Evolutionary conservation across 2,113 vertebrate genomes (phyloP).

Genomic region (Pandion haliaetus): DNA sequence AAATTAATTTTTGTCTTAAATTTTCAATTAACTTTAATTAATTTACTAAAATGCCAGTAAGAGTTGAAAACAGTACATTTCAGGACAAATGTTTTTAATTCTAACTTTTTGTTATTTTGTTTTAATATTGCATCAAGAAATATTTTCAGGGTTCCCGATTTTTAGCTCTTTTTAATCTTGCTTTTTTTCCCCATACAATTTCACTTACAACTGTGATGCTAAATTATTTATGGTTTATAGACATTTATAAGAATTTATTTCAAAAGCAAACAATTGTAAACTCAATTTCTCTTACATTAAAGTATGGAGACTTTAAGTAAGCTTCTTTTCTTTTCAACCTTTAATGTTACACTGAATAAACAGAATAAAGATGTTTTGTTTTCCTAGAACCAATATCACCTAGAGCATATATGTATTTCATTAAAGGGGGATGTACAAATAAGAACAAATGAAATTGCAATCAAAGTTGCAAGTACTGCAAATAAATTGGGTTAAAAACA

Average conservation of each 20-base stretch:
- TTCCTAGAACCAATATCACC: neutral
- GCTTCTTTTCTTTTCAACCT: neutral
- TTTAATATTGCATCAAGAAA: neutral
- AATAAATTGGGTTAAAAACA: slow-evolving; percentile 39
- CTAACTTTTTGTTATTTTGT: neutral
- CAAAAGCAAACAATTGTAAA: neutral
- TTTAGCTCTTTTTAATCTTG: neutral
- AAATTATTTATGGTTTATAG: neutral
- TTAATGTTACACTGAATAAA: neutral
- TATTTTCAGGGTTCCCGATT: neutral
- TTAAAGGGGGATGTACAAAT: neutral
- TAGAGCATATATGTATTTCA: neutral
- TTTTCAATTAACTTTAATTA: neutral
- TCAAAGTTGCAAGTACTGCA: neutral
- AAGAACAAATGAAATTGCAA: neutral
- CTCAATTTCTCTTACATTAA: neutral
- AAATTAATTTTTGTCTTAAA: neutral
- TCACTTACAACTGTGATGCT: neutral
- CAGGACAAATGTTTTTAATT: neutral
- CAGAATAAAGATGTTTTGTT: neutral
- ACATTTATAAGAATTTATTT: neutral
- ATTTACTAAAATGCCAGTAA: neutral
- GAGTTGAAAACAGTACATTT: neutral
- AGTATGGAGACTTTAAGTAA: neutral
- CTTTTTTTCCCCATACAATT: neutral